These are phyloP conservation scores for Eucriotettix oculatus DNA, from an alignment of 2,888 invertebrate genomes.

Conservation along the genomic window DNA sequence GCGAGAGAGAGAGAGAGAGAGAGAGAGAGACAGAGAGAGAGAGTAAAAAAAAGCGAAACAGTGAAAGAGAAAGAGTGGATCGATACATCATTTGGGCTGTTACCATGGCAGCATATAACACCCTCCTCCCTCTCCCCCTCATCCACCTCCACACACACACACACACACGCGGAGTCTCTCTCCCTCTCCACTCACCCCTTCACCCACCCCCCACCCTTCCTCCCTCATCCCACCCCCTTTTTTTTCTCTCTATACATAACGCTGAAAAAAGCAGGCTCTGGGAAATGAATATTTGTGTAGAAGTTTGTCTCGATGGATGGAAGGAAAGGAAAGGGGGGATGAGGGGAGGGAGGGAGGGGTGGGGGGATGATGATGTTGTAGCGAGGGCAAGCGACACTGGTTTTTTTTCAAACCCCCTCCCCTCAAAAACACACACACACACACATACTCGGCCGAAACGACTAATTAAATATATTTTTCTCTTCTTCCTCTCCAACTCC, in stretches of 20 bases:
- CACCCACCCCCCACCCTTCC: not conserved
- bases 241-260: not conserved
- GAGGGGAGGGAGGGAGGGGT: not conserved
- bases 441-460: too few relatives aligned
- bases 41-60: constrained; percentile 17
- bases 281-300: not conserved
- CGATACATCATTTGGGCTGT: constrained; percentile 36
- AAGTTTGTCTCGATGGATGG: not conserved
- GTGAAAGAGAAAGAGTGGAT: constrained; percentile 18
- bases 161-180: not conserved
- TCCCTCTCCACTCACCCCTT: not conserved
- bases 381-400: constrained; percentile 13
- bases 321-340: not conserved
- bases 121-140: constrained; percentile 6
- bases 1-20: not conserved
- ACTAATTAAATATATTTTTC: too few relatives aligned
- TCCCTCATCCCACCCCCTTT: not conserved
- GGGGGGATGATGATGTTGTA: not conserved
- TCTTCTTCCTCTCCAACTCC: too few relatives aligned
- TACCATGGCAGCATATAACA: constrained; percentile 29
- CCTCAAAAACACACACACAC: too few relatives aligned
- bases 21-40: constrained; percentile 7
- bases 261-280: not conserved
- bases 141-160: not conserved
- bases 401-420: constrained; percentile 15